These are phyloP conservation scores for Diceros bicornis DNA, from an alignment of 2,797 vertebrate genomes.

Conservation along the genomic window DNA sequence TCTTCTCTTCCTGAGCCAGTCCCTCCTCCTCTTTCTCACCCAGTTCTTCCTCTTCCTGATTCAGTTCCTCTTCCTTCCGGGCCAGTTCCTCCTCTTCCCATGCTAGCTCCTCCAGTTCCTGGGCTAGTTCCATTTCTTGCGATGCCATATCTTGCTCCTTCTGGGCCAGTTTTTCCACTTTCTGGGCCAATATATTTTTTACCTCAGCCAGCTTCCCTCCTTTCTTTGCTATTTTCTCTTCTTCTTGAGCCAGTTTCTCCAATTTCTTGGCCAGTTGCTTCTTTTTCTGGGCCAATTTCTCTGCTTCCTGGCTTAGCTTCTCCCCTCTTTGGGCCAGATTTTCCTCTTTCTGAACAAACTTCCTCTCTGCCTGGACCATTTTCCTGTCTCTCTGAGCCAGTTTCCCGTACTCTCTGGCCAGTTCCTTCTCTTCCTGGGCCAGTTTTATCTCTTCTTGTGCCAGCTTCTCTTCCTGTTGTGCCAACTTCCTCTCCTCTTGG, in stretches of 20 bases:
- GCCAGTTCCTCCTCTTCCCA: not conserved
- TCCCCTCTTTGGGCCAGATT: not conserved
- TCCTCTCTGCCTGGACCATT: not conserved
- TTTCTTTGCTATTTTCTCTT: conserved; percentile 65
- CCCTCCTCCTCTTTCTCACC: not conserved
- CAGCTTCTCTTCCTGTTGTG: conserved; percentile 65
- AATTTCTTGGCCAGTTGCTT: conserved; percentile 36
- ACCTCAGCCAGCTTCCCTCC: conserved; percentile 10
- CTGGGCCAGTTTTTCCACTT: not conserved
- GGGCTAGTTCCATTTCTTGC: conserved; percentile 62
- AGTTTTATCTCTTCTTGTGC: conserved; percentile 68
- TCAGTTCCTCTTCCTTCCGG: conserved; percentile 49
- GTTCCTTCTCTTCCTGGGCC: conserved; percentile 67
- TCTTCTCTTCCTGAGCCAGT: not conserved
- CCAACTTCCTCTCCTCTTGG: conserved; percentile 47
- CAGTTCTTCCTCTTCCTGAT: not conserved
- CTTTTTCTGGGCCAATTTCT: conserved; percentile 51
- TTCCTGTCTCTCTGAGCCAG: not conserved
- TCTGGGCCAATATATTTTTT: conserved; percentile 23
- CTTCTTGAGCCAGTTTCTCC: not conserved
- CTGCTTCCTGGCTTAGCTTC: not conserved
- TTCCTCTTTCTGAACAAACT: conserved; percentile 25
- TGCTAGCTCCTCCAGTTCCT: conserved; percentile 20
- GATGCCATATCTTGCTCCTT: conserved; percentile 16
- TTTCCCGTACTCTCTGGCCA: conserved; percentile 32